Evolutionary conservation across 2,113 vertebrate genomes (phyloP).

Genomic region (Cichladusa arquata): DNA sequence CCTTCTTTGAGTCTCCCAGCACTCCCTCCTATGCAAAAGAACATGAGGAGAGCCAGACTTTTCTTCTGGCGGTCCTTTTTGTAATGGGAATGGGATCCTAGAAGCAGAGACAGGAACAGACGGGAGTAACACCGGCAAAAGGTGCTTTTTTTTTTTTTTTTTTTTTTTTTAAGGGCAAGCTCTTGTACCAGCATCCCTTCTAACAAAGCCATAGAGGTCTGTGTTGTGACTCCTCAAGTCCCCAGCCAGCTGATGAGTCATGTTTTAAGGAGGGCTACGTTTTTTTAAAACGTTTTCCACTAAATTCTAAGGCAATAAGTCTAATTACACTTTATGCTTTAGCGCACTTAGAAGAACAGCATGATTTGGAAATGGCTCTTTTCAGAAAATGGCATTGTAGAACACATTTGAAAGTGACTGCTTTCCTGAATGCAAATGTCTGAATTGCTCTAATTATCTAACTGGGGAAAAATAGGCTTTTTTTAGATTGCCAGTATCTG

Average conservation of each 20-base stretch:
- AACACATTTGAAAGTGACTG: slow-evolving; percentile 36
- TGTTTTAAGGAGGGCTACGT: neutral
- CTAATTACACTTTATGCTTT: slow-evolving; percentile 61
- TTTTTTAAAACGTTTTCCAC: neutral
- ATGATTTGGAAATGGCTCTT: slow-evolving; percentile 49
- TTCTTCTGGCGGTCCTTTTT: neutral
- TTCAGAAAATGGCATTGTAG: slow-evolving; percentile 30
- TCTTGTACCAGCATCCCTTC: neutral
- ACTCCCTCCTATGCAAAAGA: neutral
- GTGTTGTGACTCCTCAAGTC: neutral
- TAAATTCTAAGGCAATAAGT: slow-evolving; percentile 45
- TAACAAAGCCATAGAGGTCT: neutral
- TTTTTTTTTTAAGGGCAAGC: neutral
- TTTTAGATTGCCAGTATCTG: slow-evolving; percentile 15
- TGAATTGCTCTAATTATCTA: slow-evolving; percentile 51
- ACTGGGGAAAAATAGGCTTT: neutral
- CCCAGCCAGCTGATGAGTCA: neutral
- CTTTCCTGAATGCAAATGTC: slow-evolving; percentile 54
- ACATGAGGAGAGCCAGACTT: neutral
- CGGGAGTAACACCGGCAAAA: neutral
- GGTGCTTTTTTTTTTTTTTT: no score
- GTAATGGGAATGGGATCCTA: neutral
- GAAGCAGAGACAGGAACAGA: neutral
- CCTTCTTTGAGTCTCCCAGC: neutral
- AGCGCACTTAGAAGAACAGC: slow-evolving; percentile 49